A percentile compares a stretch with the other conserved stretches of the same genome.
Evolutionary conservation across 37 sponge, comb jelly and placozoan species (phyloP).

Genomic region (Corticium candelabrum): DNA sequence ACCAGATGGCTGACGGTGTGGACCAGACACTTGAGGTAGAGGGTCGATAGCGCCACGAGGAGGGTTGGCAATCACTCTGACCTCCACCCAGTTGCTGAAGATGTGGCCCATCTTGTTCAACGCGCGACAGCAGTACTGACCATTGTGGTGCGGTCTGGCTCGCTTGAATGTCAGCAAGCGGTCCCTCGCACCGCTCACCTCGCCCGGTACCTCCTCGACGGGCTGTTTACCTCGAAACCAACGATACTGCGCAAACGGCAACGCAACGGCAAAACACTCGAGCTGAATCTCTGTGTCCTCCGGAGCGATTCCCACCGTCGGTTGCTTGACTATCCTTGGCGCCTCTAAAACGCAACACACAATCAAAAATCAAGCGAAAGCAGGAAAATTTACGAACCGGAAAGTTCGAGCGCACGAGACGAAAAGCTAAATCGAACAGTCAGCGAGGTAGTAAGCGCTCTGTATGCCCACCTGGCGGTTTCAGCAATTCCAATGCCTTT

Average conservation of each 20-base stretch:
- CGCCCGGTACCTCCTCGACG: background rate
- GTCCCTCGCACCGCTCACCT: background rate
- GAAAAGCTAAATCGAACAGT: too few species aligned
- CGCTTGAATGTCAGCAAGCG: constrained; percentile 1
- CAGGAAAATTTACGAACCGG: too few species aligned
- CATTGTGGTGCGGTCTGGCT: constrained; percentile 32
- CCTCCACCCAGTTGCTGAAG: constrained; percentile 65
- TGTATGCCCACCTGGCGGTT: background rate
- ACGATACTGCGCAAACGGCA: constrained; percentile 55
- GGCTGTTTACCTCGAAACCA: constrained; percentile 44
- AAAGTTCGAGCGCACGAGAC: too few species aligned
- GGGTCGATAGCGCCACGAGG: too few species aligned
- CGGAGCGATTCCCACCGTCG: constrained; percentile 30
- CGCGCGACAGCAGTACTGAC: constrained; percentile 68
- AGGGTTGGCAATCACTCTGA: constrained; percentile 21
- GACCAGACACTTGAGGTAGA: too few species aligned
- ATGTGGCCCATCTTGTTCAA: constrained; percentile 36
- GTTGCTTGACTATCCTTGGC: constrained; percentile 42
- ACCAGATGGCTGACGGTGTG: too few species aligned
- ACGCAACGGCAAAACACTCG: constrained; percentile 50
- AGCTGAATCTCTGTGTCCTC: constrained; percentile 40
- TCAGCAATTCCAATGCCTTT: background rate
- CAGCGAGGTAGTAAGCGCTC: too few species aligned
- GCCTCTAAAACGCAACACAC: constrained; percentile 60
- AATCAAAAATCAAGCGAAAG: too few species aligned